These are phyloP conservation scores for Trachemys scripta DNA, from an alignment of 2,113 vertebrate genomes.

Conservation along the genomic window DNA sequence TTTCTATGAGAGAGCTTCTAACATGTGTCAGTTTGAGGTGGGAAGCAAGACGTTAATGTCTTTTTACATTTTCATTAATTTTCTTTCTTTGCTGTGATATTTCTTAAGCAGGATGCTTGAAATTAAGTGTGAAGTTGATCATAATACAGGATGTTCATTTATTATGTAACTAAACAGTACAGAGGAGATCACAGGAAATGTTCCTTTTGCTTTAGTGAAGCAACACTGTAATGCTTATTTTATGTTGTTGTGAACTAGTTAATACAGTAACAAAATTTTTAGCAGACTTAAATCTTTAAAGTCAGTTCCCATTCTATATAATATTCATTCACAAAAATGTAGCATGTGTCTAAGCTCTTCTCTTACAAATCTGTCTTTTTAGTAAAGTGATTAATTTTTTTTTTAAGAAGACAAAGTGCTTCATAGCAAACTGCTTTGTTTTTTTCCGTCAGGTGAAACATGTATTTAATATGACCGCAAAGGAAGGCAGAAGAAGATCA, in stretches of 20 bases:
- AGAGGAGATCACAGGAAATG: neutral
- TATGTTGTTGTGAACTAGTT: neutral
- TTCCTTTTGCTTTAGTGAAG: neutral
- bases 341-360: neutral
- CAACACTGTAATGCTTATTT: neutral
- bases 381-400: neutral
- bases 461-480: slow-evolving; percentile 96
- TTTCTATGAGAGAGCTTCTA: neutral
- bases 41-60: neutral
- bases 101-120: neutral
- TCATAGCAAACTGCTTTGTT: neutral
- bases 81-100: neutral
- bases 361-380: neutral
- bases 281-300: neutral
- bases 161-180: neutral
- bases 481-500: slow-evolving; percentile 93
- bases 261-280: neutral
- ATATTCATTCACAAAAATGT: neutral
- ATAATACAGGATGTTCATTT: neutral
- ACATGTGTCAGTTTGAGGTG: neutral
- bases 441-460: slow-evolving; percentile 86
- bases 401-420: neutral
- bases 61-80: neutral
- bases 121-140: neutral
- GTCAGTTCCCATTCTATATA: neutral